phyloP scores from a whole-genome alignment of 2,888 invertebrate species.

The Chaitophorus viminalis region DNA sequence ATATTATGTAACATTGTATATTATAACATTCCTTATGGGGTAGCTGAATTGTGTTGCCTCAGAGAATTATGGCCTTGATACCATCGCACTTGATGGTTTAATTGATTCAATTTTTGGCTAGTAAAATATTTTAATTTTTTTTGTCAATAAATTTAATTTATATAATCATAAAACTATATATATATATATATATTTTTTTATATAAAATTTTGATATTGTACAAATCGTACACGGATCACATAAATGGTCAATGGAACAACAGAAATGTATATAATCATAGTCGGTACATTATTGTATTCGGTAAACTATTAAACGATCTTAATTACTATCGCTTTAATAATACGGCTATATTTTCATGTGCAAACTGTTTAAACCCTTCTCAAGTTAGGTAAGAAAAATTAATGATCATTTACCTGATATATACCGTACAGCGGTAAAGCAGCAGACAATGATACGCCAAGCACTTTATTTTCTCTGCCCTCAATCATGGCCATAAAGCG shows the following conservation, averaged over 20 bases:
- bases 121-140: too few species aligned
- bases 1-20: too few species aligned
- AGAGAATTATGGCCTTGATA: too few species aligned
- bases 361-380: neutral
- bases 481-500: slow-evolving; percentile 35
- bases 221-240: neutral
- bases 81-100: too few species aligned
- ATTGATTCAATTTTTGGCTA: too few species aligned
- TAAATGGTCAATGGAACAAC: neutral
- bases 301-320: neutral
- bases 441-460: slow-evolving; percentile 17
- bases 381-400: slow-evolving; percentile 2
- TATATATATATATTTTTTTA: too few species aligned
- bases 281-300: neutral
- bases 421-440: neutral
- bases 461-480: slow-evolving; percentile 24
- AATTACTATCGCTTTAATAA: neutral
- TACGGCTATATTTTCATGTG: neutral
- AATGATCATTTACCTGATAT: slow-evolving; percentile 22
- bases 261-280: neutral
- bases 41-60: too few species aligned
- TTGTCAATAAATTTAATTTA: too few species aligned
- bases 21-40: too few species aligned
- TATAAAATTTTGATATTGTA: too few species aligned
- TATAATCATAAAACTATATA: too few species aligned